A percentile compares a stretch with the other conserved stretches of the same genome.
These are phyloP conservation scores for Junonia oenone DNA, from an alignment of 2,888 invertebrate species.

Conservation along the genomic window DNA sequence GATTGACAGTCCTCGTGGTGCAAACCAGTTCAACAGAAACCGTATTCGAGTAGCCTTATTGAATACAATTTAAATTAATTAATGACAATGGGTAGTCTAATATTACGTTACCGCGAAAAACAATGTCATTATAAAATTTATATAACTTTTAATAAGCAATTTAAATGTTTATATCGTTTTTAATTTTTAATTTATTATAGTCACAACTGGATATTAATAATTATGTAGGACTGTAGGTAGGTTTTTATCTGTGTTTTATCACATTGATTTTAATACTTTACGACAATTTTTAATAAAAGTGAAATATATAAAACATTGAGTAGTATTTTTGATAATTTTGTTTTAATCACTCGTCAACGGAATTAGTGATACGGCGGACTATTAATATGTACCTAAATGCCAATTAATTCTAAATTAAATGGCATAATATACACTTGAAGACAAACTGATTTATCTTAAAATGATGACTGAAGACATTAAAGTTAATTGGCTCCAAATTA, in stretches of 20 bases:
- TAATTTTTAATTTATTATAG: neutral
- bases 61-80: neutral
- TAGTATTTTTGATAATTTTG: neutral
- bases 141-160: neutral
- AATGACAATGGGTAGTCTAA: neutral
- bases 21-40: neutral
- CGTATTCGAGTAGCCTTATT: neutral
- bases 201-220: neutral
- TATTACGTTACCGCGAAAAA: neutral
- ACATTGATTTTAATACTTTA: neutral
- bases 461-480: conserved; percentile 17
- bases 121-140: neutral
- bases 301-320: neutral
- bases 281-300: neutral
- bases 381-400: neutral
- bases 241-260: neutral
- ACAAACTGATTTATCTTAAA: conserved; percentile 4
- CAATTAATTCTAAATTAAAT: neutral
- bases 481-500: conserved; percentile 19
- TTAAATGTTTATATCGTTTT: neutral
- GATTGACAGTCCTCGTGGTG: neutral
- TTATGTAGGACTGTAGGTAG: neutral
- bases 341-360: neutral
- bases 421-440: neutral
- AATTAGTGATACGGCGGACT: neutral